Percentiles rank a stretch among this genome's conserved stretches.
phyloP scores from a whole-genome alignment of 2,113 vertebrate species.

The Henicopernis longicauda region DNA sequence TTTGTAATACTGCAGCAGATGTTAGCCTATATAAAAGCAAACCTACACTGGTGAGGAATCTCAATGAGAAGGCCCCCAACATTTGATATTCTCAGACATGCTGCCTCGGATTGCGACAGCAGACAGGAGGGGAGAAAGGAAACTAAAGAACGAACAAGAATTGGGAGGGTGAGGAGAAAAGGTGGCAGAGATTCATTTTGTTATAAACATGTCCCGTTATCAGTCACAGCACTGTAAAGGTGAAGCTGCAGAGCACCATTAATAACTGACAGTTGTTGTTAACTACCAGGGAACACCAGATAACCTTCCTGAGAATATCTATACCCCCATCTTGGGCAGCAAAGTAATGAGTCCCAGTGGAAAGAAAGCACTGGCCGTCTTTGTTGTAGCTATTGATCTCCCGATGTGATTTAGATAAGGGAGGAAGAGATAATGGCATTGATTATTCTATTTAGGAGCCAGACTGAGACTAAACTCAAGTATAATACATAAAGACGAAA shows the following conservation, averaged over 20 bases:
- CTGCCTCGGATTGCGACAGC: background rate
- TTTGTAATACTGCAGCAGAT: constrained; percentile 71
- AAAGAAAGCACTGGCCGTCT: constrained; percentile 62
- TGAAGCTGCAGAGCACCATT: constrained; percentile 36
- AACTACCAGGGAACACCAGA: constrained; percentile 71
- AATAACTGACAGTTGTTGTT: constrained; percentile 74
- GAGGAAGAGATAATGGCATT: constrained; percentile 82
- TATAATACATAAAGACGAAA: constrained; percentile 61
- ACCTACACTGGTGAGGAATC: constrained; percentile 64
- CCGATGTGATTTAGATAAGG: constrained; percentile 82
- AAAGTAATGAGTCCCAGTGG: constrained; percentile 79
- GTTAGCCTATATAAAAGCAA: constrained; percentile 61
- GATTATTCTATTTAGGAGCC: constrained; percentile 83
- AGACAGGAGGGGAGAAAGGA: background rate
- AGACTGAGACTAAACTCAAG: constrained; percentile 70
- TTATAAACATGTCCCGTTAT: background rate
- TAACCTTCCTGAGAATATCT: constrained; percentile 69
- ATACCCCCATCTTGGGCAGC: constrained; percentile 60
- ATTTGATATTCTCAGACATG: constrained; percentile 17
- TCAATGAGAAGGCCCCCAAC: constrained; percentile 60
- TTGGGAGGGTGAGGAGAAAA: background rate
- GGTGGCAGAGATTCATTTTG: background rate
- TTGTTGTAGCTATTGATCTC: constrained; percentile 81
- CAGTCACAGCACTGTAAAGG: constrained; percentile 3
- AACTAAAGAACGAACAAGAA: background rate